These are phyloP conservation scores for Varanus salvator DNA, from an alignment of 2,113 vertebrate species.

Conservation along the genomic window DNA sequence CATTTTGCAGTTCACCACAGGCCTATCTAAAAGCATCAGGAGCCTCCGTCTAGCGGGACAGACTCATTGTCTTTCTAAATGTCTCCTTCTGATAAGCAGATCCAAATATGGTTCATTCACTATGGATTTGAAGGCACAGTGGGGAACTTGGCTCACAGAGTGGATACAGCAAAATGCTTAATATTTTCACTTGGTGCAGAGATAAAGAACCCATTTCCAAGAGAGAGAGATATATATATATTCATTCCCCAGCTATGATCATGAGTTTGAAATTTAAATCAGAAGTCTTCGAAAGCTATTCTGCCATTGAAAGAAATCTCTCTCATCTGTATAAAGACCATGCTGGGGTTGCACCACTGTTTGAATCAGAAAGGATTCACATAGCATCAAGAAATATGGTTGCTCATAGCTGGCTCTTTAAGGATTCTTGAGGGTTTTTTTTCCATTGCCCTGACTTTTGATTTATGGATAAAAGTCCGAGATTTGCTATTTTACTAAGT, in stretches of 20 bases:
- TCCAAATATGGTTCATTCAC: slow-evolving; percentile 84
- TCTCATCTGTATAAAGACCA: slow-evolving; percentile 79
- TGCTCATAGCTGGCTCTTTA: slow-evolving; percentile 63
- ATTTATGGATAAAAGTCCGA: slow-evolving; percentile 56
- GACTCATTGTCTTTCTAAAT: slow-evolving; percentile 85
- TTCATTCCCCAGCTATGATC: slow-evolving; percentile 71
- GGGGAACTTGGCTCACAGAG: slow-evolving; percentile 79
- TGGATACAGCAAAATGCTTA: slow-evolving; percentile 82
- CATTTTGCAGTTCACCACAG: slow-evolving; percentile 81
- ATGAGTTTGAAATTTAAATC: slow-evolving; percentile 86
- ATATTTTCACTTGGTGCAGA: slow-evolving; percentile 80
- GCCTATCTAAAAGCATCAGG: slow-evolving; percentile 83
- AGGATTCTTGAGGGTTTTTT: slow-evolving; percentile 39
- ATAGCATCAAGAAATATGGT: slow-evolving; percentile 70
- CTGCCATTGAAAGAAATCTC: slow-evolving; percentile 76
- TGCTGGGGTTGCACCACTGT: slow-evolving; percentile 69
- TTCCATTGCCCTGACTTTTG: slow-evolving; percentile 39
- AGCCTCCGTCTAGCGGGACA: slow-evolving; percentile 78
- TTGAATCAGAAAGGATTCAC: slow-evolving; percentile 67
- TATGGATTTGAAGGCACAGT: slow-evolving; percentile 83
- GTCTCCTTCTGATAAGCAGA: slow-evolving; percentile 83
- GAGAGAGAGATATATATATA: slow-evolving; percentile 50
- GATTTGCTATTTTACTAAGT: slow-evolving; percentile 36
- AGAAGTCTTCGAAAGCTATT: slow-evolving; percentile 79
- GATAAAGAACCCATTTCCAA: slow-evolving; percentile 80